phyloP scores from a whole-genome alignment of 2,797 vertebrate species.

The Anguilla marmorata region DNA sequence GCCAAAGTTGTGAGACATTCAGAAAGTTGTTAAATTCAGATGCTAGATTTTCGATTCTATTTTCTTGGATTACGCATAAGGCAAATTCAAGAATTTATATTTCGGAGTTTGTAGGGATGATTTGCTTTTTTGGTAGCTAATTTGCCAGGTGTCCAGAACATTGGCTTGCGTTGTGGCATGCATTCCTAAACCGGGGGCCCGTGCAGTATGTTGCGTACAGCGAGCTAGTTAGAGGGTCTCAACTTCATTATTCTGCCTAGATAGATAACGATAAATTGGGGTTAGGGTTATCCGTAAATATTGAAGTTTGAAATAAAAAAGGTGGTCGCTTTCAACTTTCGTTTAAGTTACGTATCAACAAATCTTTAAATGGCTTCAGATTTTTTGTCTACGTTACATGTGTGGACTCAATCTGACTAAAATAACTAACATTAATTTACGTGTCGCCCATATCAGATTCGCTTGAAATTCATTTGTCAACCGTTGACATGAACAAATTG shows the following conservation, averaged over 20 bases:
- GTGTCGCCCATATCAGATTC: not conserved
- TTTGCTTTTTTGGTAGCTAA: not conserved
- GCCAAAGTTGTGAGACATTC: not conserved
- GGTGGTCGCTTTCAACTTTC: not conserved
- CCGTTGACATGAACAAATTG: no score
- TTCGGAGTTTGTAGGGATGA: not conserved
- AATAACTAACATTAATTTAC: not conserved
- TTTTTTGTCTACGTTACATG: not conserved
- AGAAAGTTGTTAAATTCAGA: not conserved
- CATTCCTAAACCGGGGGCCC: not conserved
- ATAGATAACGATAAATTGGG: not conserved
- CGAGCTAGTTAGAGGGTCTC: not conserved
- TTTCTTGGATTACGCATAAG: no score
- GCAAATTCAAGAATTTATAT: no score
- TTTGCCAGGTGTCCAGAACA: not conserved
- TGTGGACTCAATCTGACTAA: not conserved
- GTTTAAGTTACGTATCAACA: not conserved
- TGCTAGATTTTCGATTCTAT: not conserved
- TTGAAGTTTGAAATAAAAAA: not conserved
- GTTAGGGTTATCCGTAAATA: not conserved
- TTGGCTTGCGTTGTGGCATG: not conserved
- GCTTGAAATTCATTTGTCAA: not conserved
- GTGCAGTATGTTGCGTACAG: not conserved
- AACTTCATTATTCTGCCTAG: not conserved
- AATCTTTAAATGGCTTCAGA: not conserved